Evolutionary conservation across 2,797 vertebrate species (phyloP).

Genomic region (Clarias fuscus): DNA sequence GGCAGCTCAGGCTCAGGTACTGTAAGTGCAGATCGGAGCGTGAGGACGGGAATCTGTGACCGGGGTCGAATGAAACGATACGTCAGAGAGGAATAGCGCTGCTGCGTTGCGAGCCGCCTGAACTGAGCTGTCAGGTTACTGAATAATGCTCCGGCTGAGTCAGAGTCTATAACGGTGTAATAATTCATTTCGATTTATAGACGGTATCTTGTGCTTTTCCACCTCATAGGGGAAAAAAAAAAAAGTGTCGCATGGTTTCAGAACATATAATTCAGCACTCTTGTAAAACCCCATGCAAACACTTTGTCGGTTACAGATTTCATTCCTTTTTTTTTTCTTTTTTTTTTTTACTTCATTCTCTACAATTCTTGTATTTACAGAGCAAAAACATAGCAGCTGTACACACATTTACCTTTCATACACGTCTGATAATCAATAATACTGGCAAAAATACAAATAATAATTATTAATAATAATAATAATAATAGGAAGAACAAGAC

Average conservation of each 20-base stretch:
- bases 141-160: neutral
- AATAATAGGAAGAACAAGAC: neutral
- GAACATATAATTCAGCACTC: constrained; percentile 41
- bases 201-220: neutral
- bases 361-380: constrained; percentile 50
- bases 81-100: constrained; percentile 1
- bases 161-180: neutral
- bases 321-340: neutral
- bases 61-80: neutral
- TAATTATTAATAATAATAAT: neutral
- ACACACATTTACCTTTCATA: neutral
- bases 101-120: neutral
- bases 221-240: neutral
- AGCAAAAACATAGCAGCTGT: neutral
- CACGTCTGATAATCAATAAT: neutral
- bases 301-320: neutral
- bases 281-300: constrained; percentile 46
- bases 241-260: neutral
- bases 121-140: constrained; percentile 9
- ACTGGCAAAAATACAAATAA: neutral
- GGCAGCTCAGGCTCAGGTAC: neutral
- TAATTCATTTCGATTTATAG: neutral
- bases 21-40: neutral
- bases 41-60: neutral
- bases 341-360: neutral